phyloP scores from a whole-genome alignment of 2,113 vertebrate species.

The Rhipidura dahli region DNA sequence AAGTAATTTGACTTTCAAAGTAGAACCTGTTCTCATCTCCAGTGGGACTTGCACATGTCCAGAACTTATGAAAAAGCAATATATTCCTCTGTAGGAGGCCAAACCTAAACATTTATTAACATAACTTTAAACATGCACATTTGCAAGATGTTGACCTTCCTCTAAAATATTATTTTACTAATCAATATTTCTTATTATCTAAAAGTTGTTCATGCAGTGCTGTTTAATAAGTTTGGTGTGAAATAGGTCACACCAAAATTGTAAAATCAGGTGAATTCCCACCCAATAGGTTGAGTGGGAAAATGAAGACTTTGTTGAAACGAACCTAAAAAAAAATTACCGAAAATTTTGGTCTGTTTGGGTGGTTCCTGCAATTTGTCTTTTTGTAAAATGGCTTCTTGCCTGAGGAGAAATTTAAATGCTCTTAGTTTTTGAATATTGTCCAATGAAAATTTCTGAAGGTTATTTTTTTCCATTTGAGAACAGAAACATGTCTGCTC shows the following conservation, averaged over 20 bases:
- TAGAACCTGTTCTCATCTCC: not conserved
- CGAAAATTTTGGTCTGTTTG: not conserved
- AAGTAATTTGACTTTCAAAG: not conserved
- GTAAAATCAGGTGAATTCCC: not conserved
- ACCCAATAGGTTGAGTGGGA: not conserved
- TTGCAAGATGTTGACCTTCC: not conserved
- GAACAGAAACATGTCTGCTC: constrained; percentile 38
- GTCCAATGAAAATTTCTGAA: constrained; percentile 57
- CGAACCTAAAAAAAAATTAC: not conserved
- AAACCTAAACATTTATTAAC: not conserved
- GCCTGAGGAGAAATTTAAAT: not conserved
- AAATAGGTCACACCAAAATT: not conserved
- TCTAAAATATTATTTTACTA: not conserved
- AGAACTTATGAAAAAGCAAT: not conserved
- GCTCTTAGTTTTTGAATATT: constrained; percentile 6
- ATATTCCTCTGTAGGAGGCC: not conserved
- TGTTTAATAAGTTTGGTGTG: not conserved
- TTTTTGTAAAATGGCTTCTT: not conserved
- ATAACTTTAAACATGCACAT: not conserved
- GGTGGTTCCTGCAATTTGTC: not conserved
- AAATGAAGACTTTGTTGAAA: not conserved
- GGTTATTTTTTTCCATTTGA: constrained; percentile 37
- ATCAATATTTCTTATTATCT: not conserved
- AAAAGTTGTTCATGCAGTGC: not conserved
- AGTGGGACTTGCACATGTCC: not conserved